Conservation (phyloP, 2,888 invertebrate species). For the Busseola fusca region DNA sequence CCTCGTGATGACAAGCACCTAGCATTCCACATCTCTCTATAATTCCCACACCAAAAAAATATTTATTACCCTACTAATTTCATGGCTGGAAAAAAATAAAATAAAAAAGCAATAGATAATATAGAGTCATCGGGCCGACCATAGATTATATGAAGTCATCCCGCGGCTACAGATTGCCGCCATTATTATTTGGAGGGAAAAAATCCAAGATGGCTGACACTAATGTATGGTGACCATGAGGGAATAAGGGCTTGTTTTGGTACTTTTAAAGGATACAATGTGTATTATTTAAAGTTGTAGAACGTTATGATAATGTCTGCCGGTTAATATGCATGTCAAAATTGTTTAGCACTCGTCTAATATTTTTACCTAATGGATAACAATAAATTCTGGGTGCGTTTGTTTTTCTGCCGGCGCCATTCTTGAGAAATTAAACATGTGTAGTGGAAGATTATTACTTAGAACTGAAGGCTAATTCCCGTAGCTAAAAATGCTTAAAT, state of each 20-base stretch:
- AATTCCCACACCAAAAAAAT: constrained; percentile 61
- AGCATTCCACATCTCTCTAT: constrained; percentile 43
- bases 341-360: background rate
- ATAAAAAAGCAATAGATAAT: constrained; percentile 80
- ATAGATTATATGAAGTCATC: constrained; percentile 87
- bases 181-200: constrained; percentile 76
- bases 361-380: background rate
- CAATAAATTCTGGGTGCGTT: background rate
- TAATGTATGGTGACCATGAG: constrained; percentile 69
- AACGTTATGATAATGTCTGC: background rate
- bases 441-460: no score
- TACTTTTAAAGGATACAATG: constrained; percentile 6
- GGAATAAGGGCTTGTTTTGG: constrained; percentile 28
- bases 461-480: no score
- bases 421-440: no score
- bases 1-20: constrained; percentile 35
- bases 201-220: constrained; percentile 81
- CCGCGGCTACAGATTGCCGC: constrained; percentile 79
- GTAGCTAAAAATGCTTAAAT: no score
- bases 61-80: constrained; percentile 69
- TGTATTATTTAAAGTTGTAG: constrained; percentile 9
- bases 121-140: constrained; percentile 83
- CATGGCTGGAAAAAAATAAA: constrained; percentile 61
- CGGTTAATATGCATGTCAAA: background rate
- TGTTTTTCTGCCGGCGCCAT: no score